Conservation (phyloP, 92 coral and sea anemone genomes). For the Porites cylindrica region DNA sequence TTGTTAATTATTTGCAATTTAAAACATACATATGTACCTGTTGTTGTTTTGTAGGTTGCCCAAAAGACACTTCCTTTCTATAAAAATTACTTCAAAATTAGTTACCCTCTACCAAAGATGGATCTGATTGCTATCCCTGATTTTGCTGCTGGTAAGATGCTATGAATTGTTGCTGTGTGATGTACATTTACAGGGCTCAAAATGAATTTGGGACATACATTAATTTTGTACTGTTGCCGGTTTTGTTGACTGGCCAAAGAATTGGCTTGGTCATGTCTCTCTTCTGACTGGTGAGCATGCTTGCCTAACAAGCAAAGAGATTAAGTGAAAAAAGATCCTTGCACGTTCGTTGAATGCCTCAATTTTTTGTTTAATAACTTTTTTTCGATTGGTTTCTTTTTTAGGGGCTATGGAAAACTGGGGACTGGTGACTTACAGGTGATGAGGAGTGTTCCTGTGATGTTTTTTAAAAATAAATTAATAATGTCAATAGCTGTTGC, state of each 20-base stretch:
- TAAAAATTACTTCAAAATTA: constrained; percentile 94
- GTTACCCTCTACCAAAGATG: constrained; percentile 98
- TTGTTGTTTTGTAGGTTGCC: constrained; percentile 74
- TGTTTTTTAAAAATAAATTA: background rate
- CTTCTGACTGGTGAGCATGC: no score
- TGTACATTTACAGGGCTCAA: no score
- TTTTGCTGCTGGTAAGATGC: constrained; percentile 92
- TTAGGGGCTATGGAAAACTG: constrained; percentile 99
- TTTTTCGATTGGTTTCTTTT: background rate
- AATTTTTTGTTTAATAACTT: background rate
- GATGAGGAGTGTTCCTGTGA: background rate
- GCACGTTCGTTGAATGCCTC: no score
- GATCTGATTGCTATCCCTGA: constrained; percentile 99
- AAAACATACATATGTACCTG: background rate
- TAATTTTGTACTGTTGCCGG: no score
- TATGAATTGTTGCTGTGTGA: no score
- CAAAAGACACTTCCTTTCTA: constrained; percentile 97
- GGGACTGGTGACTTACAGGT: constrained; percentile 99
- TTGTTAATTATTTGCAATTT: background rate
- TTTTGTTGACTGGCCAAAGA: no score
- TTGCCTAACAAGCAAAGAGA: no score
- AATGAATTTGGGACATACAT: no score
- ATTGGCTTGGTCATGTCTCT: no score
- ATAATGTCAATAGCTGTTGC: no score
- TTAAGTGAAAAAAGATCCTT: no score